Base-by-base conservation (phyloP, 2,797 vertebrate species). In the Spea hammondii region DNA sequence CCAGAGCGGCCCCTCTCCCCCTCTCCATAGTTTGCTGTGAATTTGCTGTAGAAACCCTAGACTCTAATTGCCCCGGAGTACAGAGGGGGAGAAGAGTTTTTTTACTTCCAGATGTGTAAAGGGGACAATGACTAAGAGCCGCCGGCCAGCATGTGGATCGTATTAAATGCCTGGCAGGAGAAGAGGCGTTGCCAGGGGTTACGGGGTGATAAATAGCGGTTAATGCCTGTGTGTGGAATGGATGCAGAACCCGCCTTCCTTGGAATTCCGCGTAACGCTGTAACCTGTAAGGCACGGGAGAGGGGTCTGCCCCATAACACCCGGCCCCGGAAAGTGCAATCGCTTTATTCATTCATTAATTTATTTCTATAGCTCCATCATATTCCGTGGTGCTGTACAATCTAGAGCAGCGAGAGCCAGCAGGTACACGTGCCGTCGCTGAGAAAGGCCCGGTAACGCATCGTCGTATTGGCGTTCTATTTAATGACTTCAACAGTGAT, bases 1-100 rank as follows among this genome's bases (percentile, higher is more conserved):
- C 76, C 76, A 77, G 57, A 51, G 68, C 14, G 57, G 48, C 76
- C 76, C 66, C 66, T 65, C 6, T 17, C 13, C 75, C 66, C 70
- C 32, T 14, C 5, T 4, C 65, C 45, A 17, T 62, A 62, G 54
- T 32, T 17, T 17, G 17, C 17, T 17, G 17, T 8, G 70, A 13
- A 6, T 70, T 2, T n/a, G 2, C 60, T 49, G 12, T 46, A 51
- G 50, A 47, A 55, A 32, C 11, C 7, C 4, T 17, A 17, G 60
- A 50, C 11, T 49, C 3, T 50, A 11, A 46, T 60, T n/a, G 5
- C 48, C 9, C 45, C 65, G 32, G 32, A 32, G 32, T 32, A 32
- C 32, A 32, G 32, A 32, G 32, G 32, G 32, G 32, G 32, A 32
- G 32, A 32, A 32, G 32, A n/a, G 59, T 62, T 13, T 17, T 17